phyloP scores from a whole-genome alignment of 2,797 vertebrate genomes.

The Limnodromus scolopaceus region DNA sequence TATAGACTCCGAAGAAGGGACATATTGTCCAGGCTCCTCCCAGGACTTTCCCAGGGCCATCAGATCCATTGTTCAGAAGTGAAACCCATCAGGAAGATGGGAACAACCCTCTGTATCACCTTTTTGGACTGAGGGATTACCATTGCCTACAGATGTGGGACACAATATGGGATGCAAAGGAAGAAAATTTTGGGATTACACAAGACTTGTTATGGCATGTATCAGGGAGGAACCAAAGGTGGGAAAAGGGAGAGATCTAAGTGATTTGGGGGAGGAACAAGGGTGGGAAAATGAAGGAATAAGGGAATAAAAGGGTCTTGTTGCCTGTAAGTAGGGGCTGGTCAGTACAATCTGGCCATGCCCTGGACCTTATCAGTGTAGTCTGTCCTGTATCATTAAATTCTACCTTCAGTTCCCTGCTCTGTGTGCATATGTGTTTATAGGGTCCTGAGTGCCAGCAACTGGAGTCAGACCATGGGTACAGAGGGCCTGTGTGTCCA shows the following conservation, averaged over 20 bases:
- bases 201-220: neutral
- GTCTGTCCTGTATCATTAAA: neutral
- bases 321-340: accelerated
- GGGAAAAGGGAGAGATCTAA: neutral
- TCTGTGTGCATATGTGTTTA: neutral
- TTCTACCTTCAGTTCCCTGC: neutral
- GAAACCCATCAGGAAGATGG: neutral
- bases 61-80: neutral
- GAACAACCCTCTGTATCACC: neutral
- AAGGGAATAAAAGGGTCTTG: neutral
- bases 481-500: no score
- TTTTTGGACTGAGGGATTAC: neutral
- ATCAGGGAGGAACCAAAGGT: neutral
- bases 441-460: neutral
- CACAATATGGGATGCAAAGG: neutral
- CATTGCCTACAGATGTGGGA: neutral
- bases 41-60: neutral
- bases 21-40: neutral
- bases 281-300: neutral
- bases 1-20: neutral
- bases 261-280: accelerated
- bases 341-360: neutral
- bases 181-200: neutral
- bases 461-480: neutral
- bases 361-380: neutral